Conservation (phyloP, 2,113 vertebrate species). For the Rattus norvegicus region DNA sequence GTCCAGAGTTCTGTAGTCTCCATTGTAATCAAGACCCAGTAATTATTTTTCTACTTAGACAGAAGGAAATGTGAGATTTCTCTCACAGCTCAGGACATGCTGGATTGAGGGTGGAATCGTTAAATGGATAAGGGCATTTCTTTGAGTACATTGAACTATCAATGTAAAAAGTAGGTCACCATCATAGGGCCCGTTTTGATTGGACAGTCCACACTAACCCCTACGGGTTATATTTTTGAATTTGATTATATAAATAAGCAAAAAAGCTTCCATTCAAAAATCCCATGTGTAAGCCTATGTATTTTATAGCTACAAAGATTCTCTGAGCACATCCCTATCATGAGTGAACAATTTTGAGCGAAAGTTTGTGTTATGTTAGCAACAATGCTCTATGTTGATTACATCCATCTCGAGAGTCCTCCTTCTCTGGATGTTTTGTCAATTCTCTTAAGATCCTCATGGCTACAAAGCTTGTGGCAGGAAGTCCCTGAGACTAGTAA, state of each 20-base stretch:
- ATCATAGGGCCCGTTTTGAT: not conserved
- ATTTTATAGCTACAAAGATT: not conserved
- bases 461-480: not conserved
- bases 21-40: slow-evolving; percentile 48
- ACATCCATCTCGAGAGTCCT: not conserved
- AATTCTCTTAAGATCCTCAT: not conserved
- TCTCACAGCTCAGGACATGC: not conserved
- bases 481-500: not conserved
- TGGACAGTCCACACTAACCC: not conserved
- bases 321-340: not conserved
- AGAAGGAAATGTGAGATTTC: slow-evolving; percentile 20
- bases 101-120: not conserved
- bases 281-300: not conserved
- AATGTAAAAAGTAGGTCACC: not conserved
- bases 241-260: slow-evolving; percentile 4
- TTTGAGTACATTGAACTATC: slow-evolving; percentile 36
- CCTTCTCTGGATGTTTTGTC: not conserved
- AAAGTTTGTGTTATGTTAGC: not conserved
- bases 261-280: not conserved
- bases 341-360: not conserved
- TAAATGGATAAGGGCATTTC: not conserved
- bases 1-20: not conserved
- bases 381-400: not conserved
- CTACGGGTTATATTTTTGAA: not conserved
- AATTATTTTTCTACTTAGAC: slow-evolving; percentile 48